Conservation (phyloP, 1,140 invertebrate species). For the Centruroides sculpturatus region DNA sequence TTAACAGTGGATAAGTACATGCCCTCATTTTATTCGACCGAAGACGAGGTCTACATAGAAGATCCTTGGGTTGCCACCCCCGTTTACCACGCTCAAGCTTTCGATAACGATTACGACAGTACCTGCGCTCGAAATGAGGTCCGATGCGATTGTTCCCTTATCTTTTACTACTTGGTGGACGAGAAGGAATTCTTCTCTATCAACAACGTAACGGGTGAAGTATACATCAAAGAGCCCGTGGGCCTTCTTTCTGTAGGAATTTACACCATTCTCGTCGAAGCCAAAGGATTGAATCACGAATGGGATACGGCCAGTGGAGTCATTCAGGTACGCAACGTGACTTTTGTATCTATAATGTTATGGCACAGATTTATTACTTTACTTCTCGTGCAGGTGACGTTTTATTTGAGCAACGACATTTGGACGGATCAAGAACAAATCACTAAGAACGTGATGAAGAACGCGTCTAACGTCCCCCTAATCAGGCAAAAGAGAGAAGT, state of each 20-base stretch:
- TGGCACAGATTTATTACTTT: too few relatives aligned
- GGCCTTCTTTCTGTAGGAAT: background rate
- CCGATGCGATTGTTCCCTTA: constrained; percentile 10
- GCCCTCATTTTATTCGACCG: constrained; percentile 11
- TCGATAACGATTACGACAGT: constrained; percentile 5
- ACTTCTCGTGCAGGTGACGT: background rate
- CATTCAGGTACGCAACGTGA: too few relatives aligned
- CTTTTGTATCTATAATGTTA: too few relatives aligned
- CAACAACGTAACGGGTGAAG: constrained; percentile 12
- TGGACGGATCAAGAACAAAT: background rate
- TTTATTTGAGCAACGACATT: background rate
- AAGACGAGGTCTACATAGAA: constrained; percentile 6
- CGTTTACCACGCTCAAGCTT: constrained; percentile 10
- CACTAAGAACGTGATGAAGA: too few relatives aligned
- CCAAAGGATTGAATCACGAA: background rate
- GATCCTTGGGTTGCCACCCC: constrained; percentile 6
- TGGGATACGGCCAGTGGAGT: background rate
- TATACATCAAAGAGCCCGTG: constrained; percentile 8
- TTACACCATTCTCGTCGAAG: constrained; percentile 8
- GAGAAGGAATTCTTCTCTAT: constrained; percentile 8
- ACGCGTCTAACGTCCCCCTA: background rate
- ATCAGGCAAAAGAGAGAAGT: background rate
- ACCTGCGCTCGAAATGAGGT: constrained; percentile 1
- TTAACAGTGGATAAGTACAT: constrained; percentile 8
- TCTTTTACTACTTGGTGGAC: constrained; percentile 3